Base-by-base conservation (phyloP, 1,140 invertebrate species). In the Heliothis virescens region DNA sequence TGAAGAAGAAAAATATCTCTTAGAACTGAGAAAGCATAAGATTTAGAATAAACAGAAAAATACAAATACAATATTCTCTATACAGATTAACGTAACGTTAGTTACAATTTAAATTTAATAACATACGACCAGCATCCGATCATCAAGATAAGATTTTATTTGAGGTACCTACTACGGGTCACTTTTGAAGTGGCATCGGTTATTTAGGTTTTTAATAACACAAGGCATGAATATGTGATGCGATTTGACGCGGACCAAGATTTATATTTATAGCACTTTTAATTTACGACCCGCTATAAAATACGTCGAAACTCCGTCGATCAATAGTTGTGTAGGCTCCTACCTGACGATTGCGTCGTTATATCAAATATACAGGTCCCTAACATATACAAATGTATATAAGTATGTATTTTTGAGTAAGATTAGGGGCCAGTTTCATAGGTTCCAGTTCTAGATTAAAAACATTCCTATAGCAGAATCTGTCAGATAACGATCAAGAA, bases 181-280 rank as follows among this genome's bases (percentile, higher is more conserved):
- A 79, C 55, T 75, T 79, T 83, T 47, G 59, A 82, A 84, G 82
- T 81, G 82, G 81, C 80, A 85, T 82, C 78, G 82, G 81, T 86
- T 87, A 81, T 82, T 85, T 83, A 65, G 72, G 52, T 85, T 87
- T 90, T 86, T 84, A 86, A 91, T 84, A 85, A 85, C 80, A 69
- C 82, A 57, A 86, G 77, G 85, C 86, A 91, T 87, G 88, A 89
- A 89, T 91, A 89, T 89, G 89, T 91, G 86, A 92, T 92, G 86
- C 84, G 87, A 89, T 90, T 90, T 90, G 92, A 91, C 87, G 88
- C 91, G 84, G 82, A 81, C 77, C 75, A 80, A 94, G 91, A 94
- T 94, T 94, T 94, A 94, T 91, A 87, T 87, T 93, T 92, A 93
- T 90, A 77, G 87, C 87, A 77, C 81, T 84, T 88, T 86, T 92